Base-by-base conservation (phyloP, 2,113 vertebrate genomes). In the Origma solitaria region DNA sequence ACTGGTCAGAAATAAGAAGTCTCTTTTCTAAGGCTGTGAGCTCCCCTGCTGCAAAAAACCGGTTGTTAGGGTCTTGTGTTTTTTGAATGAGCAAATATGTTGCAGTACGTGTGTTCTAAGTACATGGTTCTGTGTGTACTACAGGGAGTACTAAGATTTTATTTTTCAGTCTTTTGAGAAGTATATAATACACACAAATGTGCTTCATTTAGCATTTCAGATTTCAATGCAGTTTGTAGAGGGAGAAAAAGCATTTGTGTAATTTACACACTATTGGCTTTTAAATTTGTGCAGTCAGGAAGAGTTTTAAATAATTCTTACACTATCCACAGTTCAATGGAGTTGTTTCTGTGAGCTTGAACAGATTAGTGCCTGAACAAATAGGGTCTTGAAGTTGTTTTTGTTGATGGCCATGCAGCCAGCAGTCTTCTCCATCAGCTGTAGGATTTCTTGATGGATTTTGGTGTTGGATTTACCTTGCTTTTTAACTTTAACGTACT, bases 71-170 rank as follows among this genome's bases (percentile, higher is more conserved):
- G 5, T 30, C 22, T 60, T 1, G 0, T 53, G 11, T 4, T 70
- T 90, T 91, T 38, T 72, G 28, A 69, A 24, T 65, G 19, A 82
- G 24, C 16, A 53, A 56, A 56, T 22, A 4, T 47, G 37, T n/a
- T 84, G 37, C 65, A 56, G 14, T 19, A 7, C 2, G 0, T 37
- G 17, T 13, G 1, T 87, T 87, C 13, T 31, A 65, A 86, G 27
- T 5, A 27, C 1, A 0, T 49, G 10, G 14, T 54, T 86, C 25
- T 58, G 11, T n/a, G 37, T 23, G 9, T 49, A 20, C 37, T 47
- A 14, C 10, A 68, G 42, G 61, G 23, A 73, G 14, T 68, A 57
- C 25, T n/a, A 28, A 7, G 45, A 49, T 81, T 15, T 7, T 6
- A 19, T 45, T 54, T 82, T 73, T 88, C 38, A n/a, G 10, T 57